phyloP scores from a whole-genome alignment of 2,797 vertebrate species.

The Anguilla obscura region DNA sequence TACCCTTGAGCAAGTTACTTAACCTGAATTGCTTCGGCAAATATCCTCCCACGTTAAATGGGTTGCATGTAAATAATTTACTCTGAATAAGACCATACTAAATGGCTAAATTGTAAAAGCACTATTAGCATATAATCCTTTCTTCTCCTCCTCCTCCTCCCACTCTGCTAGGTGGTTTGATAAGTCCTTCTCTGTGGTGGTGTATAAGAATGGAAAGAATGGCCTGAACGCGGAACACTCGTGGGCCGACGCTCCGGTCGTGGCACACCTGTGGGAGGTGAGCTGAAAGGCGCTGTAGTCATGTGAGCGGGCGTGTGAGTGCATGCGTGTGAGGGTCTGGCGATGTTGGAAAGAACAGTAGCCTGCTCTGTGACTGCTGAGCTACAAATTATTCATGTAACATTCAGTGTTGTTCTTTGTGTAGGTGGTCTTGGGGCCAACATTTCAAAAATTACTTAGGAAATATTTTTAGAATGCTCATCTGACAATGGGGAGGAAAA shows the following conservation, averaged over 20 bases:
- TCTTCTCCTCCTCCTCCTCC: neutral
- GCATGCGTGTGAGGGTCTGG: neutral
- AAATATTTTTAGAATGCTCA: too few relatives aligned
- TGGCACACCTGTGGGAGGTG: slow-evolving; percentile 88
- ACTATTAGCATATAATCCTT: neutral
- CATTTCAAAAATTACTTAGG: too few relatives aligned
- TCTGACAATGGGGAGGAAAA: too few relatives aligned
- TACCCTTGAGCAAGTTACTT: too few relatives aligned
- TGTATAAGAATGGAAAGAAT: slow-evolving; percentile 85
- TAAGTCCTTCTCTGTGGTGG: slow-evolving; percentile 81
- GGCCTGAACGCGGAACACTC: slow-evolving; percentile 88
- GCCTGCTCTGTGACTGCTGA: too few relatives aligned
- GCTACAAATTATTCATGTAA: neutral
- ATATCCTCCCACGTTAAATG: too few relatives aligned
- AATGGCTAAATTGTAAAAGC: neutral
- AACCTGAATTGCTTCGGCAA: too few relatives aligned
- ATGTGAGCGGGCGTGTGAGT: neutral
- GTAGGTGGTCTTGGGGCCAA: too few relatives aligned
- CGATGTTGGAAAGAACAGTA: too few relatives aligned
- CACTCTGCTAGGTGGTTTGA: slow-evolving; percentile 74
- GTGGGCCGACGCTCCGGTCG: slow-evolving; percentile 83
- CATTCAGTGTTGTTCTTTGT: neutral
- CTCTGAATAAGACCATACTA: neutral
- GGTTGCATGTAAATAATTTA: too few relatives aligned
- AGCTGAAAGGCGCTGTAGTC: slow-evolving; percentile 23